Percentiles rank a stretch among this genome's conserved stretches.
Evolutionary conservation across 2,888 invertebrate species (phyloP).

Genomic region (Brenthis hecate): DNA sequence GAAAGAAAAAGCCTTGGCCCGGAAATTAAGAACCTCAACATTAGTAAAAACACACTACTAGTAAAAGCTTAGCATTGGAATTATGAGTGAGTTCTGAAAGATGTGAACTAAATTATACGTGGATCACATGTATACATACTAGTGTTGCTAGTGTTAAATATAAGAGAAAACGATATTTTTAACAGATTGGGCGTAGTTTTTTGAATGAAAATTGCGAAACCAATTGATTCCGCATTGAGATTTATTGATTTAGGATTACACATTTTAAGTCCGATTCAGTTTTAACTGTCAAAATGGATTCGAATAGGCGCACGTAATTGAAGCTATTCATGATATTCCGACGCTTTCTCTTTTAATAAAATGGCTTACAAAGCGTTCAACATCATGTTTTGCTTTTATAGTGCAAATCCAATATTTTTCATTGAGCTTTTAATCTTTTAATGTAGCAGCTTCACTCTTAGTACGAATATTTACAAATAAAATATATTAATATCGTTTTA

Average conservation of each 20-base stretch:
- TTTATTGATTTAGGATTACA: conserved; percentile 22
- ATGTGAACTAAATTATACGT: no score
- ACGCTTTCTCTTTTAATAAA: conserved; percentile 22
- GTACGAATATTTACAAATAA: background rate
- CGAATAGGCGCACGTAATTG: conserved; percentile 19
- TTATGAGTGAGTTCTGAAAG: no score
- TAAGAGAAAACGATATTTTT: background rate
- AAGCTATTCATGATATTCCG: conserved; percentile 19
- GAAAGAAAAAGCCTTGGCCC: no score
- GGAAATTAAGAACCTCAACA: no score
- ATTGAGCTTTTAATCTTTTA: conserved; percentile 15
- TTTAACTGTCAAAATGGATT: conserved; percentile 22
- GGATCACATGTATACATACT: no score
- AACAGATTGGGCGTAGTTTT: background rate
- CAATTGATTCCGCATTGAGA: conserved; percentile 2
- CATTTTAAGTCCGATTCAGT: conserved; percentile 19
- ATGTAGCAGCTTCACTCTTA: background rate
- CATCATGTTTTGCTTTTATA: conserved; percentile 22
- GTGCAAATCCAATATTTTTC: conserved; percentile 21
- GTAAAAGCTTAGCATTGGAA: no score
- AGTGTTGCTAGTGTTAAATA: background rate
- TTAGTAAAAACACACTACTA: no score
- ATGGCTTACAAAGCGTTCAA: conserved; percentile 17
- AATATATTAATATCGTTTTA: no score
- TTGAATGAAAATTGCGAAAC: background rate